These are phyloP conservation scores for Myrmecobius fasciatus DNA, from an alignment of 2,113 vertebrate species.

Conservation along the genomic window DNA sequence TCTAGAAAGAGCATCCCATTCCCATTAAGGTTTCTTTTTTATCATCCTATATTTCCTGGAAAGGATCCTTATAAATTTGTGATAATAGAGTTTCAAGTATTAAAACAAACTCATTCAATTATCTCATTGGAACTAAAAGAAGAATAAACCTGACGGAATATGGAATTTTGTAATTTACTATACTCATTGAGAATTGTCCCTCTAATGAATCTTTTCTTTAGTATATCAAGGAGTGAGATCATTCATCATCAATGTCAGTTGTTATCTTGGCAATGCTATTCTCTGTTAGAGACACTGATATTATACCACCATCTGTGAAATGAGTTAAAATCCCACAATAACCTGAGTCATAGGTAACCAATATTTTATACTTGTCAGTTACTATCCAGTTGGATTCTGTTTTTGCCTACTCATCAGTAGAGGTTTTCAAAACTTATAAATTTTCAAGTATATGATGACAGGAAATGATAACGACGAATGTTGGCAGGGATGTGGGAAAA, in stretches of 20 bases:
- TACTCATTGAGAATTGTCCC: neutral
- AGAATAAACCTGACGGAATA: neutral
- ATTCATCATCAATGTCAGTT: neutral
- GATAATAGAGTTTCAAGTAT: neutral
- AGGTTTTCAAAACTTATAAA: neutral
- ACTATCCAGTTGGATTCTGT: neutral
- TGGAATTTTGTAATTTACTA: conserved; percentile 7
- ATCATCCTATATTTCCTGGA: conserved; percentile 17
- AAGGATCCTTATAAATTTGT: conserved; percentile 14
- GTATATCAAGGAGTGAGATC: neutral
- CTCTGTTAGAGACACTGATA: conserved; percentile 50
- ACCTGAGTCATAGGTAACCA: neutral
- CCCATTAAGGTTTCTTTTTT: conserved; percentile 10
- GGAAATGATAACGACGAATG: no score
- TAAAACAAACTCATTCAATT: neutral
- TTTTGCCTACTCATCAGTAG: neutral
- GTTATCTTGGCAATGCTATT: conserved; percentile 40
- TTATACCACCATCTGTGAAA: neutral
- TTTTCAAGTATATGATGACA: conserved; percentile 10
- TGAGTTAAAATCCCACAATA: neutral
- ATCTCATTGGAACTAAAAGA: neutral
- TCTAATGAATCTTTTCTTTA: conserved; percentile 6
- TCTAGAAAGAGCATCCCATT: neutral
- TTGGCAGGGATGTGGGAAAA: no score
- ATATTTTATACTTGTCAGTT: neutral